A percentile compares a stretch with the other conserved stretches of the same genome.
These are phyloP conservation scores for Astyanax mexicanus DNA, from an alignment of 2,797 vertebrate species.

Conservation along the genomic window DNA sequence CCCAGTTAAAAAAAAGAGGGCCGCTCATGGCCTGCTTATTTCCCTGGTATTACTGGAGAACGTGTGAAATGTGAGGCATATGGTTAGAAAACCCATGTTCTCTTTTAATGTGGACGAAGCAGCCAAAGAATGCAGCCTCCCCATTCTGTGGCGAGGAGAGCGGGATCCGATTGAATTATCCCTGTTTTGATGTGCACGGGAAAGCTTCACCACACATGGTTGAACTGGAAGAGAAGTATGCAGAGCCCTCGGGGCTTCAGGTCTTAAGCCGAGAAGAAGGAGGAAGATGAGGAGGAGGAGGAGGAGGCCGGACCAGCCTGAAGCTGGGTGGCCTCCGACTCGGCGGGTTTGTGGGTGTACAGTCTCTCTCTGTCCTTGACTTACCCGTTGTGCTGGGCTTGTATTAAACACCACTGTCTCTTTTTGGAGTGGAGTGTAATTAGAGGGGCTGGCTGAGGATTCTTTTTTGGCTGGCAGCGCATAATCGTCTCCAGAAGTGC, in stretches of 20 bases:
- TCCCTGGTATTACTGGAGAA: constrained; percentile 63
- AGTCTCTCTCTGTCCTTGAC: background rate
- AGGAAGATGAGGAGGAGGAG: constrained; percentile 58
- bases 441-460: background rate
- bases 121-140: constrained; percentile 65
- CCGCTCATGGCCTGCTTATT: constrained; percentile 68
- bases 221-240: constrained; percentile 41
- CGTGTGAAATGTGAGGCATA: constrained; percentile 65
- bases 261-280: constrained; percentile 60
- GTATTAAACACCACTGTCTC: background rate
- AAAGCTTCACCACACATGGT: constrained; percentile 49
- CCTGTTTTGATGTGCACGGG: constrained; percentile 71
- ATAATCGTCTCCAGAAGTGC: background rate
- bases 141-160: constrained; percentile 65
- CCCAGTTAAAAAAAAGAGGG: constrained; percentile 36
- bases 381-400: background rate
- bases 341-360: constrained; percentile 31
- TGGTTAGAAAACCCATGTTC: constrained; percentile 61
- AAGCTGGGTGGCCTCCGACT: constrained; percentile 55
- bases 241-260: constrained; percentile 41
- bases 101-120: constrained; percentile 71
- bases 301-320: constrained; percentile 64
- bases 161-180: constrained; percentile 76
- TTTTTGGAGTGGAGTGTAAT: background rate
- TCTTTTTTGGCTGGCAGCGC: background rate